Base-by-base conservation (phyloP, 2,797 vertebrate genomes). In the Pseudocheirus occidentalis region DNA sequence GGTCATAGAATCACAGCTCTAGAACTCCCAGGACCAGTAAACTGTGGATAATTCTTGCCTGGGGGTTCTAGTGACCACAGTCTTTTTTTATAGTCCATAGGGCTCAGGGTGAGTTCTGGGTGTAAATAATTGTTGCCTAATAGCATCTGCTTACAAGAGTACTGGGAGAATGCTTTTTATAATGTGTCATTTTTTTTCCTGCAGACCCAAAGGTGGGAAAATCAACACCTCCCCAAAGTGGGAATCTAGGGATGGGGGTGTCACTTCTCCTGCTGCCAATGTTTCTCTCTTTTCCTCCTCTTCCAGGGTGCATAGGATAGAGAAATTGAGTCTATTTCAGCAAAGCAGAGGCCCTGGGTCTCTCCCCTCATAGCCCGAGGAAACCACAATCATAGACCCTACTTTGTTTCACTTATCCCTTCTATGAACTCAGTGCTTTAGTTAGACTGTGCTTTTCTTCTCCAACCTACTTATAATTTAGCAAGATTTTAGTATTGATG, bases 181-280 rank as follows among this genome's bases (percentile, higher is more conserved):
- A 24, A 18, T 4, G 66, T 12, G 4, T 9, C 9, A 91, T 53
- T 54, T 58, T 92, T 31, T 4, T 90, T n/a, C n/a, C 93, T 89
- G 91, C 62, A 95, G 66, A 87, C 90, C 66, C 27, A 73, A 90
- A 46, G 93, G 3, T 92, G 90, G 40, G 66, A 81, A 93, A 55
- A 59, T 40, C 59, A 55, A 58, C 3, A 59, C 46, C 27, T 92
- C 40, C 55, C 27, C 55, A 92, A 58, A 81, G 55, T 91, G 58
- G 52, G 55, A 93, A 93, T 87, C 40, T 87, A 87, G 73, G 66
- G 66, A 90, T 1, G 21, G 81, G 34, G 66, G 1, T 1, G 54
- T 18, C 14, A 52, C 16, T 58, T 56, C 40, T 58, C 46, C 73
- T 55, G 93, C 31, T 56, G 40, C 27, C 53, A 55, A 55, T 81